These are phyloP conservation scores for Percopsis omiscomaycus DNA, from an alignment of 2,797 vertebrate genomes.

Conservation along the genomic window DNA sequence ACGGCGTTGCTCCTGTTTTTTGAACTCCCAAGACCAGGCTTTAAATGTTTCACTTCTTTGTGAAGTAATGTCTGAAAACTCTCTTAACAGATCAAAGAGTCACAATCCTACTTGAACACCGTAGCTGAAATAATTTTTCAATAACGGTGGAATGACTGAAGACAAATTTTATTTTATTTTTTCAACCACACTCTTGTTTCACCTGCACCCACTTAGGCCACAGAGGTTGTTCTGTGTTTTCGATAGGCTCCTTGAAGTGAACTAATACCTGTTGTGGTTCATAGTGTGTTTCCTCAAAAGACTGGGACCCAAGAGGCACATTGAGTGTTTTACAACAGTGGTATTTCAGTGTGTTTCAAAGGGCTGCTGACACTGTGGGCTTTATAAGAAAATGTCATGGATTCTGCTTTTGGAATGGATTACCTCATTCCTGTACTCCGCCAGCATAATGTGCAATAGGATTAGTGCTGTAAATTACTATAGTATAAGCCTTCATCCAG, in stretches of 20 bases:
- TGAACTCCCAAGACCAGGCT: constrained; percentile 31
- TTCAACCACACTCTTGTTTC: constrained; percentile 16
- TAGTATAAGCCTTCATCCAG: background rate
- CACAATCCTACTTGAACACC: constrained; percentile 12
- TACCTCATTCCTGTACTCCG: constrained; percentile 5
- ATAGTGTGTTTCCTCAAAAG: constrained; percentile 10
- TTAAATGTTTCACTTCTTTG: constrained; percentile 45
- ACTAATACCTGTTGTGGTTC: constrained; percentile 5
- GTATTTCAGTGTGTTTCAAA: constrained; percentile 10
- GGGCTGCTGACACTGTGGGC: background rate
- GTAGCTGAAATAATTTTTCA: constrained; percentile 43
- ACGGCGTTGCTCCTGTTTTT: constrained; percentile 37
- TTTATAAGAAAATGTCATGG: constrained; percentile 7
- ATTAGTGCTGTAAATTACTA: constrained; percentile 9
- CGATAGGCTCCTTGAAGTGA: constrained; percentile 7
- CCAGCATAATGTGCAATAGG: constrained; percentile 2
- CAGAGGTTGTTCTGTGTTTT: constrained; percentile 33
- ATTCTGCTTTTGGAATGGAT: constrained; percentile 7
- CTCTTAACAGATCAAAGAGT: constrained; percentile 44
- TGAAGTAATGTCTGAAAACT: constrained; percentile 60
- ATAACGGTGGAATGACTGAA: constrained; percentile 33
- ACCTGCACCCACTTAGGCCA: constrained; percentile 9
- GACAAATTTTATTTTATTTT: background rate
- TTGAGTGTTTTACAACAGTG: constrained; percentile 7
- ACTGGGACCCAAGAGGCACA: background rate